Conservation (phyloP, 2,888 invertebrate species). For the Mimas tiliae region DNA sequence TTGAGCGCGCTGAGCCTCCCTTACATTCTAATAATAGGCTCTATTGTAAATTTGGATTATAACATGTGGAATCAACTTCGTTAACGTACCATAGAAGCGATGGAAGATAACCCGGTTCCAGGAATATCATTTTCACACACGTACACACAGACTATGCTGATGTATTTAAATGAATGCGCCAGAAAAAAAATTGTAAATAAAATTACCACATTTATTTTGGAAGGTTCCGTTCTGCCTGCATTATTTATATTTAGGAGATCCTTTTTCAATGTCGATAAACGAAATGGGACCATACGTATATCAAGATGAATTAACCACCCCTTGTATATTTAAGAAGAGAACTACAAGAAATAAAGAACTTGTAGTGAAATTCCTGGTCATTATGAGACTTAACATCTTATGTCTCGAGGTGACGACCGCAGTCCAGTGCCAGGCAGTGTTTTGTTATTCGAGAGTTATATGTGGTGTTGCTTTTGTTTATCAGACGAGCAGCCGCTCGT, state of each 20-base stretch:
- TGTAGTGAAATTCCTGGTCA: too few relatives aligned
- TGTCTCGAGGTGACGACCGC: too few relatives aligned
- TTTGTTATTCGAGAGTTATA: too few relatives aligned
- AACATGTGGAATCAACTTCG: constrained; percentile 16
- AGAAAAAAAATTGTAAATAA: constrained; percentile 65
- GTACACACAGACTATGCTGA: constrained; percentile 70
- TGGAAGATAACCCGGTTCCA: background rate
- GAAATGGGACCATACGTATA: constrained; percentile 17
- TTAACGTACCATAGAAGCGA: constrained; percentile 8
- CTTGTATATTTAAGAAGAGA: background rate
- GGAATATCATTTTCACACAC: constrained; percentile 58
- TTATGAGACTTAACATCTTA: too few relatives aligned
- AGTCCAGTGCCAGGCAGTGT: too few relatives aligned
- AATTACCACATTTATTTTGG: constrained; percentile 73
- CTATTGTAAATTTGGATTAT: constrained; percentile 10
- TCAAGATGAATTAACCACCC: background rate
- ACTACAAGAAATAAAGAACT: background rate
- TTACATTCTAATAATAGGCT: constrained; percentile 13
- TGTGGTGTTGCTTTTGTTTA: too few relatives aligned
- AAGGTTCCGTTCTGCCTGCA: constrained; percentile 59
- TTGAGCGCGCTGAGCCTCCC: constrained; percentile 38
- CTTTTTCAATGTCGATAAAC: constrained; percentile 64
- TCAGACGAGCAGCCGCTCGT: too few relatives aligned
- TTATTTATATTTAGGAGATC: constrained; percentile 63
- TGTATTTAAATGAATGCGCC: constrained; percentile 75